These are phyloP conservation scores for Calliopum simillimum DNA, from an alignment of 2,888 invertebrate species.

Conservation along the genomic window DNA sequence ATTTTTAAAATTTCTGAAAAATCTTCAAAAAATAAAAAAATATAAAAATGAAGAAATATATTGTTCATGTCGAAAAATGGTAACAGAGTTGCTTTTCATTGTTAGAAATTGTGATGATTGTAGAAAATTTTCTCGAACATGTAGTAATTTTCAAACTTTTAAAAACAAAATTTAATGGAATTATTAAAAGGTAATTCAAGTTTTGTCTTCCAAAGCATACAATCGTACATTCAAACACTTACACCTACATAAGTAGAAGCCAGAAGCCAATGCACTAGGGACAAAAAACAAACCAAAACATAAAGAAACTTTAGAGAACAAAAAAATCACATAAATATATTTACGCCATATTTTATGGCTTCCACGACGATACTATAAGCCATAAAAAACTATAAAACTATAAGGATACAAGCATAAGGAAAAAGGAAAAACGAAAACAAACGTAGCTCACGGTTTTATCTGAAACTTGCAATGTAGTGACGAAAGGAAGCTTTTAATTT, in stretches of 20 bases:
- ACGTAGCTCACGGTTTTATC: not conserved
- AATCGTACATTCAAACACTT: not conserved
- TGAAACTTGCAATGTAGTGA: conserved; percentile 37
- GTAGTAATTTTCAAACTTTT: too few relatives aligned
- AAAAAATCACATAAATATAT: conserved; percentile 42
- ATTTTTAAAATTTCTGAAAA: too few relatives aligned
- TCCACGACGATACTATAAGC: conserved; percentile 49
- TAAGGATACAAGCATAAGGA: conserved; percentile 52
- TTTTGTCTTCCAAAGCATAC: not conserved
- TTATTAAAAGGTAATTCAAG: too few relatives aligned
- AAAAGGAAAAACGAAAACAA: conserved; percentile 2
- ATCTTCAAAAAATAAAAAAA: too few relatives aligned
- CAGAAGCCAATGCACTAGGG: not conserved
- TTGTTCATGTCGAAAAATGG: too few relatives aligned
- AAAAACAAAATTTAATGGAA: too few relatives aligned
- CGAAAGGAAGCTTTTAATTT: conserved; percentile 28
- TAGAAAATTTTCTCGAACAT: too few relatives aligned
- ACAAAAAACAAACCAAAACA: not conserved
- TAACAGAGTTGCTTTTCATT: too few relatives aligned
- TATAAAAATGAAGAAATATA: too few relatives aligned
- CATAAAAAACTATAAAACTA: conserved; percentile 63
- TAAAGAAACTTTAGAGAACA: not conserved
- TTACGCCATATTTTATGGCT: conserved; percentile 53
- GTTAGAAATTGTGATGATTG: too few relatives aligned
- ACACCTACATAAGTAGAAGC: not conserved